Evolutionary conservation across 2,888 invertebrate genomes (phyloP), one percentile per base, ranked within the genome.

Genomic region (Meta bourneti): DNA sequence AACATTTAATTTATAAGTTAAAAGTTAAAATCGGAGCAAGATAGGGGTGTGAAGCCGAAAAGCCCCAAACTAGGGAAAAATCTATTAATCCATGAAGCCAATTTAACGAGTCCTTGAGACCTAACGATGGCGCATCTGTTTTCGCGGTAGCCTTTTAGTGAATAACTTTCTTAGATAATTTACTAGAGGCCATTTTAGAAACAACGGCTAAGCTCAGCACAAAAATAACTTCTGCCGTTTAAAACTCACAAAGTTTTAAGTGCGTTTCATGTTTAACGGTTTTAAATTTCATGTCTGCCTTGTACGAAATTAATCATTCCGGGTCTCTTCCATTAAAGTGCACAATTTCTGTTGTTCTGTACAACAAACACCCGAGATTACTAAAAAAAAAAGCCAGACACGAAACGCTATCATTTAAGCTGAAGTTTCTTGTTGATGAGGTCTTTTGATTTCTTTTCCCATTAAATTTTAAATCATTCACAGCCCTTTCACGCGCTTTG

Each of bases 381-480:
- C 20, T 19, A 20, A 52, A 79, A 79, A 20, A 61, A 69, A 9
- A 70, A 20, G 70, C 5, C 34, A 20, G 7, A n/a, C 48, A 69
- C 70, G 80, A 13, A 19, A n/a, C 8, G 52, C 16, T 61, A 20
- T 80, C 19, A 74, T 48, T 49, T 51, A 77, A 49, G 34, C 34
- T 34, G 34, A 34, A 34, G 34, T 34, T 34, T 34, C 34, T 16
- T n/a, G n/a, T 77, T 77, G 16, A n/a, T 5, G 51, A 51, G n/a
- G n/a, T 51, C 49, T 49, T 49, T 16, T 51, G 16, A 13, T 52
- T 51, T 51, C 20, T 72, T 52, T 52, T 16, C 49, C 71, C 69
- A 72, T 82, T 49, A 83, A 72, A 83, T 51, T 72, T 48, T 51
- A 16, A 70, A 11, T 83, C 71, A 72, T 19, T 71, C n/a, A 9